Conservation (phyloP, 2,797 vertebrate species). For the Acipenser ruthenus region DNA sequence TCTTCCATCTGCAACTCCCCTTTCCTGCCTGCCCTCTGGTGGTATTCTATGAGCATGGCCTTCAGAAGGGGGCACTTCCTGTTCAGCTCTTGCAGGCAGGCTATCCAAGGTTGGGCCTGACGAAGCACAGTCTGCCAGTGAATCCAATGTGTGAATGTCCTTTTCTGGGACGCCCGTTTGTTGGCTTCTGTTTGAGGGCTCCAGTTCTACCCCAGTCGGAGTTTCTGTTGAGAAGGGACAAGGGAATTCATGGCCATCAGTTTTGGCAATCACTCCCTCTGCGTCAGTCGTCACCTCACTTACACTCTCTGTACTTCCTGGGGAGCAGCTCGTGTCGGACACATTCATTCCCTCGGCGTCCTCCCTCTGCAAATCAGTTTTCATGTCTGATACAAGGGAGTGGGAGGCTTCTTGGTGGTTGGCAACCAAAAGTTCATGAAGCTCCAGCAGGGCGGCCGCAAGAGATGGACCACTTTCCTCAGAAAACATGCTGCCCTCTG, state of each 20-base stretch:
- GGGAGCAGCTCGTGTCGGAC: conserved; percentile 18
- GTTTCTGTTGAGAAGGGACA: not conserved
- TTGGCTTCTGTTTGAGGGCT: too few relatives aligned
- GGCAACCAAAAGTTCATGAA: conserved; percentile 77
- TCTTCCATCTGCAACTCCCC: conserved; percentile 40
- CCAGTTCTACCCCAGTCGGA: too few relatives aligned
- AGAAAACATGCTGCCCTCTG: conserved; percentile 44
- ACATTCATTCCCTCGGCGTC: conserved; percentile 34
- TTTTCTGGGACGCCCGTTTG: too few relatives aligned
- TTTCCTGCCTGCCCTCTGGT: conserved; percentile 43
- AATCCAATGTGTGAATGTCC: too few relatives aligned
- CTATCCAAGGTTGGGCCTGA: conserved; percentile 14
- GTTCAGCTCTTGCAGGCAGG: conserved; percentile 14
- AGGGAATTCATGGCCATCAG: not conserved
- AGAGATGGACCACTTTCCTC: conserved; percentile 63
- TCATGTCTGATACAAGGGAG: conserved; percentile 28
- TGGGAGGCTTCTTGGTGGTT: conserved; percentile 54
- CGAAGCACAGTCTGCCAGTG: too few relatives aligned
- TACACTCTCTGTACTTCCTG: conserved; percentile 54
- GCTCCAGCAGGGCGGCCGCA: conserved; percentile 83
- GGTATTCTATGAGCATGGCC: conserved; percentile 43
- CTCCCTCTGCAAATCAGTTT: conserved; percentile 25
- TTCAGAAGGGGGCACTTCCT: conserved; percentile 11
- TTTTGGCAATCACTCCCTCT: conserved; percentile 20
- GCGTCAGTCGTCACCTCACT: conserved; percentile 33